These are phyloP conservation scores for Pogonomyrmex barbatus DNA, from an alignment of 1,140 invertebrate genomes.

Conservation along the genomic window DNA sequence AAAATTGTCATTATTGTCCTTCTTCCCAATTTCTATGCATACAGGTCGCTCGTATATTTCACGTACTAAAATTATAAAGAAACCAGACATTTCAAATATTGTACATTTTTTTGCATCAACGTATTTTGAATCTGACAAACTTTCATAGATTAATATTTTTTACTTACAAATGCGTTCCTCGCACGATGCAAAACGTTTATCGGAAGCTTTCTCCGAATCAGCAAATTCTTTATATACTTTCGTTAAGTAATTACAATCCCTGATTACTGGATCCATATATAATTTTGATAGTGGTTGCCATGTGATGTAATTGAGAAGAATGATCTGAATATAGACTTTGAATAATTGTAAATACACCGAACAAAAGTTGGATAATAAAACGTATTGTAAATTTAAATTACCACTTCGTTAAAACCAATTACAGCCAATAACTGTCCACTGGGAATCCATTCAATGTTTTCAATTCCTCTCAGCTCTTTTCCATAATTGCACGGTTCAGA, in stretches of 20 bases:
- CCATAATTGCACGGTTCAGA: conserved; percentile 30
- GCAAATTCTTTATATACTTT: conserved; percentile 82
- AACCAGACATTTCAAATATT: not conserved
- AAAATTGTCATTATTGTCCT: conserved; percentile 64
- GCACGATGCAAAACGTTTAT: conserved; percentile 60
- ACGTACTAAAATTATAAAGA: conserved; percentile 77
- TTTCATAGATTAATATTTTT: conserved; percentile 27
- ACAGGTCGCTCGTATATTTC: conserved; percentile 81
- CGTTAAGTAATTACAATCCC: conserved; percentile 79
- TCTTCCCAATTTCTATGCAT: conserved; percentile 81
- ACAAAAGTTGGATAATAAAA: not conserved
- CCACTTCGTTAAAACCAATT: conserved; percentile 83
- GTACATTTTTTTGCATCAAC: not conserved
- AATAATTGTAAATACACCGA: conserved; percentile 8
- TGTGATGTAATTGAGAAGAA: conserved; percentile 82
- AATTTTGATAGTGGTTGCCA: conserved; percentile 82
- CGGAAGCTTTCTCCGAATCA: conserved; percentile 73
- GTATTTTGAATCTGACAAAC: not conserved
- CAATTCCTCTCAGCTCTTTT: conserved; percentile 80
- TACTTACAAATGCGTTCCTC: conserved; percentile 79
- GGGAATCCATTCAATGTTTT: conserved; percentile 82
- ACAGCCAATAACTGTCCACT: conserved; percentile 83
- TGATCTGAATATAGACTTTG: conserved; percentile 72
- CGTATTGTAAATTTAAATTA: conserved; percentile 57
- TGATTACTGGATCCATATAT: conserved; percentile 81